These are phyloP conservation scores for Crocodylus rhombifer DNA, from an alignment of 2,797 vertebrate species.

Conservation along the genomic window DNA sequence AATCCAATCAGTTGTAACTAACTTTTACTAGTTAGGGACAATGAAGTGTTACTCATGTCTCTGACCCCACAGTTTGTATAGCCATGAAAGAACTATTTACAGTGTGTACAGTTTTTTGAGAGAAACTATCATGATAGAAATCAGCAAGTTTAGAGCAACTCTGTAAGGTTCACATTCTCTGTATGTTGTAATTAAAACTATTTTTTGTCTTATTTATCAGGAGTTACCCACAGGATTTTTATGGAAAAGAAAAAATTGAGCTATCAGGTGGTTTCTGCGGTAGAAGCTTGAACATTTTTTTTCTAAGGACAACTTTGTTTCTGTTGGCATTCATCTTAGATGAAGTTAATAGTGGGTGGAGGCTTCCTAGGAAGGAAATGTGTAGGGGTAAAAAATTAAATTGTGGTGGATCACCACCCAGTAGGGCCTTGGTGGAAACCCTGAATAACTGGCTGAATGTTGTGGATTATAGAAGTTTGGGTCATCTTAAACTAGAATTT, in stretches of 20 bases:
- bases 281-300: conserved; percentile 39
- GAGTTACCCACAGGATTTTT: conserved; percentile 37
- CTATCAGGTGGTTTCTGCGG: conserved; percentile 69
- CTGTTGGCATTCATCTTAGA: conserved; percentile 72
- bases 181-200: background rate
- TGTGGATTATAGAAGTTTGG: conserved; percentile 15
- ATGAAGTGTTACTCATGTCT: conserved; percentile 18
- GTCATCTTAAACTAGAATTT: background rate
- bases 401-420: conserved; percentile 58
- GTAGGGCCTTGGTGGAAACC: conserved; percentile 62
- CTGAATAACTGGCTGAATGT: conserved; percentile 60
- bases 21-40: conserved; percentile 55
- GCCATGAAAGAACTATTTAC: conserved; percentile 57
- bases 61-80: background rate
- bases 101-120: conserved; percentile 49
- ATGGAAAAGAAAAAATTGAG: conserved; percentile 65
- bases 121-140: conserved; percentile 49
- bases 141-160: conserved; percentile 32
- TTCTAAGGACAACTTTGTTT: conserved; percentile 70
- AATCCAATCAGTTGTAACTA: conserved; percentile 39
- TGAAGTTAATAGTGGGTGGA: conserved; percentile 78
- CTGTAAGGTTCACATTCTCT: conserved; percentile 24
- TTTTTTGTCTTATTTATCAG: conserved; percentile 14
- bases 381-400: conserved; percentile 67
- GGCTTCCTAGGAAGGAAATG: conserved; percentile 75